A percentile compares a stretch with the other conserved stretches of the same genome.
Evolutionary conservation across 2,113 vertebrate species (phyloP).

Genomic region (Mirounga angustirostris): DNA sequence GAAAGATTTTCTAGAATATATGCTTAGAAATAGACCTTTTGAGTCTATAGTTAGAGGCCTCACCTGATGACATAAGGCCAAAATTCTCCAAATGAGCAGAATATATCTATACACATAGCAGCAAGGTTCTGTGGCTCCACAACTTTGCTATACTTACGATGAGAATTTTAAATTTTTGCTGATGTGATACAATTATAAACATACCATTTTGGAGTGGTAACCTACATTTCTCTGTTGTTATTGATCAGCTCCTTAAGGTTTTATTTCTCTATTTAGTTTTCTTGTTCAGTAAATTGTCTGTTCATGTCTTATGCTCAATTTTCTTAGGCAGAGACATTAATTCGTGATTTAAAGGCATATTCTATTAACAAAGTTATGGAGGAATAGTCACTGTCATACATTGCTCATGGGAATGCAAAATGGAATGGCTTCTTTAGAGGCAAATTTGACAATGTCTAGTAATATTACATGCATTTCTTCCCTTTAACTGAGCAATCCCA

Average conservation of each 20-base stretch:
- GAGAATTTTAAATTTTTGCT: neutral
- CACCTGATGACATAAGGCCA: neutral
- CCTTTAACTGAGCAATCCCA: neutral
- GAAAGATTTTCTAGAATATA: neutral
- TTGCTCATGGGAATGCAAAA: neutral
- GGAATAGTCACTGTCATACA: neutral
- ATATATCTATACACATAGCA: neutral
- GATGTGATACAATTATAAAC: neutral
- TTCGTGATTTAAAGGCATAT: neutral
- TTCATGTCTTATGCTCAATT: neutral
- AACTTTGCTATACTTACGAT: neutral
- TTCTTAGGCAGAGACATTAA: neutral
- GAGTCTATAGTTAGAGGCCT: neutral
- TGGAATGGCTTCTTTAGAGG: neutral
- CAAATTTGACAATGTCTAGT: neutral
- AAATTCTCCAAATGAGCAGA: neutral
- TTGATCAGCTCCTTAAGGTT: neutral
- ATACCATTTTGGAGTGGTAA: neutral
- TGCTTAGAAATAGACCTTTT: neutral
- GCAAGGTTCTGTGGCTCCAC: neutral
- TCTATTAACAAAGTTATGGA: neutral
- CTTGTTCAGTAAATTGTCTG: neutral
- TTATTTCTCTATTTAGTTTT: neutral
- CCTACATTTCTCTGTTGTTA: neutral
- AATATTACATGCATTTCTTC: neutral